Base-by-base conservation (phyloP, 2,888 invertebrate species). In the Oligia strigilis region DNA sequence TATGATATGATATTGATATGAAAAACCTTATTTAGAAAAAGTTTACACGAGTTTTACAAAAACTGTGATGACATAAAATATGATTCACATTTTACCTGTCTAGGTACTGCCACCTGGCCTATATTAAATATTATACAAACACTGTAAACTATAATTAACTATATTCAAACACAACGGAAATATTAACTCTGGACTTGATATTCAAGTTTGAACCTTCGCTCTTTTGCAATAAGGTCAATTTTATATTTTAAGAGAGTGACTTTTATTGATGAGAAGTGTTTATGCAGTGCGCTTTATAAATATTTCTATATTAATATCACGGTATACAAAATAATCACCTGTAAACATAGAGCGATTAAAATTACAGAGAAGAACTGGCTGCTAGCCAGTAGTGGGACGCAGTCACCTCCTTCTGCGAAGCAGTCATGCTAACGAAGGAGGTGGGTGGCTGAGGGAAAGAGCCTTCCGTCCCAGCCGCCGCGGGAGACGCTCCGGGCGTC, bases 111-210 rank as follows among this genome's bases (percentile, higher is more conserved):
- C 78, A 78, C 71, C 84, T 87, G 82, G 66, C 75, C 78, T 64
- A 70, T 70, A 81, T 87, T 60, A 80, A 88, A 84, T 71, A 11
- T 80, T 77, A 75, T 23, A 76, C 76, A 79, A 86, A 87, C 84
- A 83, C 49, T 69, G 78, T 82, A 86, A 88, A 88, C 78, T 84
- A 75, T 80, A 76, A 75, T 81, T 80, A 82, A 73, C 79, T 66
- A 72, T 29, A 73, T 75, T 72, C 43, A 81, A 88, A 84, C 82
- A 76, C 36, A 46, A 75, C 81, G 19, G 71, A 82, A 80, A 70
- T 75, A 81, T 67, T 75, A 83, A 70, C 58, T 69, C 17, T 43
- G 8, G 4, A 46, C 8, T 17, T 9, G 13, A 60, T 60, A 75
- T 14, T 62, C 19, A 13, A 86, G 77, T 60, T 62, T 65, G 19